A percentile compares a stretch with the other conserved stretches of the same genome.
Evolutionary conservation across 2,888 invertebrate species (phyloP).

Genomic region (Ophion costatus): DNA sequence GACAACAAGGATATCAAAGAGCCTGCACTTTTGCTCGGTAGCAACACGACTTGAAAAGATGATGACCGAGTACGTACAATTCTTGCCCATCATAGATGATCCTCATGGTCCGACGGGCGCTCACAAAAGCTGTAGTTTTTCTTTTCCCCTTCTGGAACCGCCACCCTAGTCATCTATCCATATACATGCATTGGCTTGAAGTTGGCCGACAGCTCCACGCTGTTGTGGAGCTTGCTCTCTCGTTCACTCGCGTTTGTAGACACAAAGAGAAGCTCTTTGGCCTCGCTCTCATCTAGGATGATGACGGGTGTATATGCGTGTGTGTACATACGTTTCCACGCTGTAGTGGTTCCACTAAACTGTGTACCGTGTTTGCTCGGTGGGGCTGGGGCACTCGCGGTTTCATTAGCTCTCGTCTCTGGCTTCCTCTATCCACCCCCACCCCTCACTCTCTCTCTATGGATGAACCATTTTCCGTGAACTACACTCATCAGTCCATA

Average conservation of each 20-base stretch:
- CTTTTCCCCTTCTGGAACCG: not conserved
- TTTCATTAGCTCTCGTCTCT: constrained; percentile 56
- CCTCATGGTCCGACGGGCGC: not conserved
- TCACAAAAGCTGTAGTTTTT: not conserved
- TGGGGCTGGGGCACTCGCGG: constrained; percentile 49
- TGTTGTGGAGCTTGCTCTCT: constrained; percentile 19
- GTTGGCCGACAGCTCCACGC: not conserved
- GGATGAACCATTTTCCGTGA: constrained; percentile 41
- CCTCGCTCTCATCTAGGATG: constrained; percentile 8
- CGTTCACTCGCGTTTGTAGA: constrained; percentile 37
- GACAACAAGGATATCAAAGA: too few species aligned
- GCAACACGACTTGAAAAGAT: too few species aligned
- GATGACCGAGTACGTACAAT: not conserved
- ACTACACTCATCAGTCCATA: constrained; percentile 27
- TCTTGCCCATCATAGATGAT: not conserved
- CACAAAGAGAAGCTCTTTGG: constrained; percentile 33
- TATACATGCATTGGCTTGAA: constrained; percentile 45
- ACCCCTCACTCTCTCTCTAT: not conserved
- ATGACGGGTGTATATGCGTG: constrained; percentile 1
- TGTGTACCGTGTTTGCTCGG: constrained; percentile 51
- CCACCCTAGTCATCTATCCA: not conserved
- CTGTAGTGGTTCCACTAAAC: constrained; percentile 45
- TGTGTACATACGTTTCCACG: constrained; percentile 25
- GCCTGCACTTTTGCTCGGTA: too few species aligned
- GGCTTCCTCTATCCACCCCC: too few species aligned